Evolutionary conservation across 2,797 vertebrate genomes (phyloP), one percentile per base, ranked within the genome.

Genomic region (Macroramphosus scolopax): DNA sequence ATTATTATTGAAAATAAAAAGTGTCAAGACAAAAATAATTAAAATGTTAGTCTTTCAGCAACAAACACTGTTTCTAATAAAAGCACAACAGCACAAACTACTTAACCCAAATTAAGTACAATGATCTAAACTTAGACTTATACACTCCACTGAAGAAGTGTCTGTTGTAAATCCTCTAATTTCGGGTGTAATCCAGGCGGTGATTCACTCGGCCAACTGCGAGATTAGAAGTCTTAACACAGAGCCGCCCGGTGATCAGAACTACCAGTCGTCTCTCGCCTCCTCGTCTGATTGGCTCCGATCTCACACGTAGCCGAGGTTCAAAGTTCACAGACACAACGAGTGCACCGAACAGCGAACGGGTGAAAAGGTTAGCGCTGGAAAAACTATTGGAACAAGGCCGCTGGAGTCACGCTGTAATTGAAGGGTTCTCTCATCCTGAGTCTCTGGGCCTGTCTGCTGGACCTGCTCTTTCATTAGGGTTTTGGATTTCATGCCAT

Each of bases 401-500:
- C 63, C 61, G 18, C 15, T 2, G 41, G 50, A 70, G 59, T 63
- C 65, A 20, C 11, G 38, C 42, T 50, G 58, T 74, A 77, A 81
- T 75, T 81, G 75, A 68, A 80, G n/a, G 77, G 65, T 36, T 51
- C 54, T 75, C 55, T 70, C 62, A 47, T 70, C 53, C 40, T 60
- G 28, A 42, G 67, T 77, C 65, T 61, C 30, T 17, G 17, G 48
- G 47, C 54, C 58, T 63, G 66, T 78, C 63, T 60, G 60, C 51
- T 45, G 69, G 73, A 66, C 72, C 72, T 53, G 60, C 56, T 57
- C 72, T 78, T 78, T 86, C 80, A 82, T 84, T 81, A 81, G 59
- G 55, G 5, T 69, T 84, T 83, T 80, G 68, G 70, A 82, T 86
- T 88, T 84, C 41, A 72, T 75, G 78, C 35, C 62, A 80, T 80